Evolutionary conservation across 2,888 invertebrate species (phyloP).

Genomic region (Suillia variegata): DNA sequence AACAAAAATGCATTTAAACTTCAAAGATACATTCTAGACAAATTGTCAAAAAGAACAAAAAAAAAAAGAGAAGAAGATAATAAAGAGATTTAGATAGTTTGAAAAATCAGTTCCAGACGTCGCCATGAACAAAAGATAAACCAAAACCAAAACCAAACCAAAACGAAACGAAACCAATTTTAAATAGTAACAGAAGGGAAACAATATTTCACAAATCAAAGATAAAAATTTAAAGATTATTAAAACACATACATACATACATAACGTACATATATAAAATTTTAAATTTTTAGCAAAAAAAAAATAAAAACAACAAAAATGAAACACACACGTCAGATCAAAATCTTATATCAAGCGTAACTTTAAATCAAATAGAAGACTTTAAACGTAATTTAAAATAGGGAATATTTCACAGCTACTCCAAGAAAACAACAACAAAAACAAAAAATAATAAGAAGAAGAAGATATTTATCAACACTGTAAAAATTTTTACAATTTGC

Average conservation of each 20-base stretch:
- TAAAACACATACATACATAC: constrained; percentile 15
- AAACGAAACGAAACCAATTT: constrained; percentile 19
- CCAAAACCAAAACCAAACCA: no score
- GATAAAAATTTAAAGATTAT: no score
- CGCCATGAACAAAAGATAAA: no score
- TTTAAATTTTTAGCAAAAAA: no score
- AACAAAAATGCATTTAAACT: no score
- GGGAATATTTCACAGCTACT: constrained; percentile 18
- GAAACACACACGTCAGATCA: no score
- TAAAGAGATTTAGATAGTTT: constrained; percentile 4
- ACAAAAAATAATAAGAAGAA: constrained; percentile 5
- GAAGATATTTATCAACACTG: constrained; percentile 2
- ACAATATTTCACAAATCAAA: background rate
- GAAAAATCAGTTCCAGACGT: constrained; percentile 26
- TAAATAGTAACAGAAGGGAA: constrained; percentile 12
- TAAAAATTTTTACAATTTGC: background rate
- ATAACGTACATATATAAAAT: constrained; percentile 19
- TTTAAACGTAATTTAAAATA: constrained; percentile 17
- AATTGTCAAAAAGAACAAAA: background rate
- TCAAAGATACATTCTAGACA: background rate
- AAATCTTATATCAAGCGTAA: background rate
- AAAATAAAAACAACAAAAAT: background rate
- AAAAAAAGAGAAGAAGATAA: background rate
- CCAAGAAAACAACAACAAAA: constrained; percentile 8
- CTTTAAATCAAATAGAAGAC: constrained; percentile 14